Percentiles rank a stretch among this genome's conserved stretches.
Conservation (phyloP, 2,797 vertebrate species). For the Dicrostonyx torquatus region DNA sequence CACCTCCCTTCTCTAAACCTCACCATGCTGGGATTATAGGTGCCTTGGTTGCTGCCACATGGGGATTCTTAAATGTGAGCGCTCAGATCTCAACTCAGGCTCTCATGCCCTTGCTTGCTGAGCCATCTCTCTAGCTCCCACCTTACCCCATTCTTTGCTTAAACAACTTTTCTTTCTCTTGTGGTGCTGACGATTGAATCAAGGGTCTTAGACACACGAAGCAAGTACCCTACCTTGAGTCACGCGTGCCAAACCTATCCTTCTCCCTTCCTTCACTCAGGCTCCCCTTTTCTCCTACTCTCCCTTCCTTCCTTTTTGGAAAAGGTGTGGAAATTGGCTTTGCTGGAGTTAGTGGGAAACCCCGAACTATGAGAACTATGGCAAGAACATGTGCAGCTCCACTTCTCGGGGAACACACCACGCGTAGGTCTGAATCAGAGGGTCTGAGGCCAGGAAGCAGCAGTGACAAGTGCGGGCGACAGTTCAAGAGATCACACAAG, state of each 20-base stretch:
- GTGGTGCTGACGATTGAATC: neutral
- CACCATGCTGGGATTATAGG: neutral
- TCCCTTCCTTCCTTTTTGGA: neutral
- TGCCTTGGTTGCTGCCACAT: neutral
- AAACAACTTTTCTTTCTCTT: neutral
- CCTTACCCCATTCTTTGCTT: neutral
- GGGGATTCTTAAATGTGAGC: neutral
- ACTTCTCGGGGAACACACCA: neutral
- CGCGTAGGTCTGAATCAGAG: neutral
- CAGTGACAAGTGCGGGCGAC: neutral
- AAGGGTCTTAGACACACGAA: neutral
- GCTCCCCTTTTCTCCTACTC: accelerated
- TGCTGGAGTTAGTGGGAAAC: conserved; percentile 5
- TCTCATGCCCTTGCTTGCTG: neutral
- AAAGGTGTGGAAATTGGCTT: neutral
- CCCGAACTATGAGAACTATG: neutral
- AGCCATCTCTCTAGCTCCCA: no score
- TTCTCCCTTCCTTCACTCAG: accelerated
- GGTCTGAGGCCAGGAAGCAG: neutral
- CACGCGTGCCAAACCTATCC: neutral
- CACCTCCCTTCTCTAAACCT: neutral
- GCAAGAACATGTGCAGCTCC: neutral
- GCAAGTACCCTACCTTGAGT: neutral
- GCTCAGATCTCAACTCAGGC: neutral
- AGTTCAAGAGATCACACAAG: neutral